Conservation (phyloP, 2,888 invertebrate species). For the Epistrophe grossulariae region DNA sequence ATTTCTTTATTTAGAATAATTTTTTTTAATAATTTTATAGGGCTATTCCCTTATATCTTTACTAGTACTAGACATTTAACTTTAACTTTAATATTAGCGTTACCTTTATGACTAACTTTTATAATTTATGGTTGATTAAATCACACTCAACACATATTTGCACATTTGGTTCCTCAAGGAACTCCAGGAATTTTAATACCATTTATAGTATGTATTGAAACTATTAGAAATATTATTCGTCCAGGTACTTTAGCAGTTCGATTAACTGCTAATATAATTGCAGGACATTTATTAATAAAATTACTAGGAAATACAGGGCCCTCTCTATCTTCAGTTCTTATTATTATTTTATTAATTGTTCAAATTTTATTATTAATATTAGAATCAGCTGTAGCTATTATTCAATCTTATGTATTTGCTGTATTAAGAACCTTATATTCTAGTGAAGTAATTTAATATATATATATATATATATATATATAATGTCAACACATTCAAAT, state of each 20-base stretch:
- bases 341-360: conserved; percentile 80
- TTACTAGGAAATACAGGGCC: conserved; percentile 84
- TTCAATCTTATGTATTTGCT: conserved; percentile 87
- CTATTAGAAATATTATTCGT: conserved; percentile 89
- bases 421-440: conserved; percentile 88
- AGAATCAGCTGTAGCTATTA: conserved; percentile 85
- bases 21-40: conserved; percentile 88
- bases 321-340: conserved; percentile 77
- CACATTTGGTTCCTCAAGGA: conserved; percentile 88
- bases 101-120: conserved; percentile 87
- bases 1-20: conserved; percentile 86
- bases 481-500: conserved; percentile 85
- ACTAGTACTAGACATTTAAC: conserved; percentile 88
- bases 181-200: conserved; percentile 87
- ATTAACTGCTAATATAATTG: conserved; percentile 91
- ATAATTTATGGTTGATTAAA: conserved; percentile 88
- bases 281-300: conserved; percentile 88
- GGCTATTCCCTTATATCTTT: conserved; percentile 89
- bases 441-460: conserved; percentile 86
- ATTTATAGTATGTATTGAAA: conserved; percentile 91
- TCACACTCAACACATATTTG: conserved; percentile 87
- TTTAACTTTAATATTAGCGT: conserved; percentile 86
- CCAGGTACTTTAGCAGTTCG: conserved; percentile 89
- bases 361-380: conserved; percentile 84
- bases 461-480: conserved; percentile 79